Evolutionary conservation across 1,140 invertebrate species (phyloP), one percentile per base, ranked within the genome.

Genomic region (Dolichoris vasculosae): DNA sequence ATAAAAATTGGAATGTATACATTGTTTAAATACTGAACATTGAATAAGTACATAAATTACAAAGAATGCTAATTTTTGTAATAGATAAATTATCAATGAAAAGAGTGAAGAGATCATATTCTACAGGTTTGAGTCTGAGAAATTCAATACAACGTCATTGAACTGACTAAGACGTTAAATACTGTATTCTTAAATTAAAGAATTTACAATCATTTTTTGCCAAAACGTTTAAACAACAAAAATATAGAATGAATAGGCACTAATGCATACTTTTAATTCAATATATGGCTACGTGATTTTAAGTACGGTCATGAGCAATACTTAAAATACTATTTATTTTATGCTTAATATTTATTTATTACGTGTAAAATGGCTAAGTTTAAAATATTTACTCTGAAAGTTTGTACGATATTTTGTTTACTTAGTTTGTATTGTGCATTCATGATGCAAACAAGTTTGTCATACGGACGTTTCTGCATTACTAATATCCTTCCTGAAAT

Each of bases 391-490:
- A 83, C 76, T 86, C 81, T 86, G 76, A 80, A 86, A 75, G 63
- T 86, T 93, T 93, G 93, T 93, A 93, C 93, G 92, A 90, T 88
- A 86, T 89, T 89, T 90, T 90, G 76, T 84, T n/a, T 86, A 67
- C 82, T 86, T 84, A 84, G 55, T 76, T 86, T 79, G 43, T 86
- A 43, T 40, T 80, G 64, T 30, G 79, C 84, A 79, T 88, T 89
- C 89, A 88, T 88, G 87, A 88, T 91, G 88, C 89, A 88, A 88
- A 86, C 87, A 86, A 88, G 86, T 87, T 89, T 87, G 83, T 94
- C 91, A 94, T 86, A 95, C 94, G 84, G 94, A 93, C 87, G 94
- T 95, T 93, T 95, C 94, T 89, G 94, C 94, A 83, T 94, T 94
- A 83, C 94, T 94, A 92, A 92, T 94, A 92, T 94, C 94, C 91